Evolutionary conservation across 2,113 vertebrate genomes (phyloP), one percentile per base, ranked within the genome.

Genomic region (Bambusicola thoracicus): DNA sequence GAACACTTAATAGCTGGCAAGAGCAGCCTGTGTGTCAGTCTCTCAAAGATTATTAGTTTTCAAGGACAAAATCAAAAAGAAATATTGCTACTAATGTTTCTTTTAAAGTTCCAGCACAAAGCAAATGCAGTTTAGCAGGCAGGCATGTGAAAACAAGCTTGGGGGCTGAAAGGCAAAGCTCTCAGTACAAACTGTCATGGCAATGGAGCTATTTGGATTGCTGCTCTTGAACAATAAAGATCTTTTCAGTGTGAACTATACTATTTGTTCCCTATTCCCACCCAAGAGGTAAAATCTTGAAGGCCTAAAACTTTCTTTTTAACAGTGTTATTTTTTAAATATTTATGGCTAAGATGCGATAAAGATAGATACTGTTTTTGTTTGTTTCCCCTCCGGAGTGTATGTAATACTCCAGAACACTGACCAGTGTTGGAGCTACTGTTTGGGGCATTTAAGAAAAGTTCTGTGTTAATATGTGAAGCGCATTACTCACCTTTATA

Each of bases 1-100:
- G 62, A 62, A 32, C 77, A 78, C 83, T 96, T 91, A 81, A 55
- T 92, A 90, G 91, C 90, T 95, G 88, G 81, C 89, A 80, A 61
- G 84, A 61, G 77, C 30, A 67, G 92, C 69, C 63, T 1, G 0
- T 51, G 58, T 67, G 69, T 94, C 72, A 65, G 56, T 27, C 16
- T 81, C 68, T 78, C 61, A 16, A 73, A 77, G 25, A 81, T 17
- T 46, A 62, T 81, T 90, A 51, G 63, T 87, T 92, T 81, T 94
- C 88, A 90, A 88, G 90, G 92, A 72, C 81, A 81, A 76, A 87
- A 89, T 46, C 8, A 38, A 44, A 87, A 86, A 67, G 30, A 67
- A 91, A 49, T 15, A 53, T 66, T 69, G 66, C 36, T 53, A 3
- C 25, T 36, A 13, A n/a, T 25, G 32, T 40, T 94, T 78, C 67